A percentile compares a stretch with the other conserved stretches of the same genome.
These are phyloP conservation scores for Eubasilissa splendida DNA, from an alignment of 2,888 invertebrate genomes.

Conservation along the genomic window DNA sequence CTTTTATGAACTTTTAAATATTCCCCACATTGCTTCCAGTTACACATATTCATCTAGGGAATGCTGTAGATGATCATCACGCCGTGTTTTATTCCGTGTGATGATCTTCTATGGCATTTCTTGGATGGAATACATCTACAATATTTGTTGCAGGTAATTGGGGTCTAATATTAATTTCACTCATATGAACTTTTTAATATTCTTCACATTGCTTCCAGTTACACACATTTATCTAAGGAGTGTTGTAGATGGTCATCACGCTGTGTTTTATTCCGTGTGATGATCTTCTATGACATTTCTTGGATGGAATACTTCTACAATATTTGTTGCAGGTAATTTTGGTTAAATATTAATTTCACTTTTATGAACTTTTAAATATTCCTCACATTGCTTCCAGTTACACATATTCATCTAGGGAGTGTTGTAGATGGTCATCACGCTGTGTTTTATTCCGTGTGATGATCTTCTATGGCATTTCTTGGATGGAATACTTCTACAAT, in stretches of 20 bases:
- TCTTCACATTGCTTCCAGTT: no score
- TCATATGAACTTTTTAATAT: no score
- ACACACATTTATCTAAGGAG: not conserved
- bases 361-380: no score
- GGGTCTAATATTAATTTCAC: no score
- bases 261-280: not conserved
- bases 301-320: not conserved
- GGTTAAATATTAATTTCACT: no score
- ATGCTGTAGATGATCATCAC: not conserved
- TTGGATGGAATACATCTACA: not conserved
- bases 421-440: slow-evolving; percentile 3
- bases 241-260: not conserved
- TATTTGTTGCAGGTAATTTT: no score
- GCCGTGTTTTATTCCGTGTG: not conserved
- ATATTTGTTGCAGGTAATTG: not conserved
- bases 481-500: not conserved
- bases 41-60: no score
- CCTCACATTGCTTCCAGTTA: no score
- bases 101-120: slow-evolving; percentile 1
- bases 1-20: no score
- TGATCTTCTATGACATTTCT: slow-evolving; percentile 3
- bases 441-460: not conserved
- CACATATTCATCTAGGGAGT: no score
- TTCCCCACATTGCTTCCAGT: no score
- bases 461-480: not conserved